Evolutionary conservation across 1,140 invertebrate species (phyloP), one percentile per base, ranked within the genome.

Genomic region (Cecropterus lyciades): DNA sequence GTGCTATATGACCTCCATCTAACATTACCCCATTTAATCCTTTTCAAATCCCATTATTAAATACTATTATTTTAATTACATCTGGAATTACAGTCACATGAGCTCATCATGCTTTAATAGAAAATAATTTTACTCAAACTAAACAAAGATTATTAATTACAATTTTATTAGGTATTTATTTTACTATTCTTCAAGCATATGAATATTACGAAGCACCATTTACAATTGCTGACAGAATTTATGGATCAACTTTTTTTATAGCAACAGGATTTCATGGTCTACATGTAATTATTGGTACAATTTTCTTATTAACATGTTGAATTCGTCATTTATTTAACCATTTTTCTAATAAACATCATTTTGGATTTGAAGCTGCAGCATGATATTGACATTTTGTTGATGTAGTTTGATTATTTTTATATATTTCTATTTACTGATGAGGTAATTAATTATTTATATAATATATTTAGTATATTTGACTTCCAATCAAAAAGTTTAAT

Each of bases 361-460:
- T 95, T 84, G 93, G 93, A 69, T 95, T 95, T 93, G 94, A 96
- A 93, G 93, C 93, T 63, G 93, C 93, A 57, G 93, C 94, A 27
- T 95, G 95, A 94, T 96, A 95, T 66, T 96, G 95, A 94, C 95
- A 95, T 87, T 96, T 96, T 93, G 93, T 96, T 55, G 94, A 96
- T 93, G 93, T 95, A 76, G 92, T 95, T n/a, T 96, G 95, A 94
- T 85, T 96, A 92, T 95, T 95, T 75, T 78, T 95, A 69, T 95
- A 94, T 92, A 87, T 95, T 63, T 93, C 91, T 56, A 92, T 95
- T 82, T 95, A 95, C 72, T 95, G 94, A 94, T 95, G 94, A 94
- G 91, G 92, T 73, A 91, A 78, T 85, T 82, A 84, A 62, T 73
- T 88, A 94, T 93, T 93, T 93, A 92, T 93, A 93, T 94, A 95